These are phyloP conservation scores for Octodonta nipae DNA, from an alignment of 2,888 invertebrate species.

Conservation along the genomic window DNA sequence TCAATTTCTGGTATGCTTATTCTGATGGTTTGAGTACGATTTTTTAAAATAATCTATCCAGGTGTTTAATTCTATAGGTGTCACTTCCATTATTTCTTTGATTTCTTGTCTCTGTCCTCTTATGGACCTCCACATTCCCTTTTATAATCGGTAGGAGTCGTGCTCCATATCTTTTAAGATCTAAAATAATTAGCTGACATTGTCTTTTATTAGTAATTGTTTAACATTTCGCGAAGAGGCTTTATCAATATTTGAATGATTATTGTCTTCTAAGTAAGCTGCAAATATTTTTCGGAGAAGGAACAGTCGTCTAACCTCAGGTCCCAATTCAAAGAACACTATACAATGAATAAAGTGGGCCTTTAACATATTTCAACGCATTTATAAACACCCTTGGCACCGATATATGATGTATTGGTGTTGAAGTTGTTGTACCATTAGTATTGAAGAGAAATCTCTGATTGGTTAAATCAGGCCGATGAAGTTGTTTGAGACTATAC, in stretches of 20 bases:
- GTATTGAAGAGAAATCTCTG: constrained; percentile 85
- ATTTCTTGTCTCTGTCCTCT: no score
- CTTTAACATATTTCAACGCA: constrained; percentile 65
- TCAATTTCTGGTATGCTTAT: no score
- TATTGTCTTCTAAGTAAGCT: constrained; percentile 47
- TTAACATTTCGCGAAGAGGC: constrained; percentile 86
- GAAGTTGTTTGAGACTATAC: constrained; percentile 89
- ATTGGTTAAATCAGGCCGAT: constrained; percentile 98
- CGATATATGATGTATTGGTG: constrained; percentile 84
- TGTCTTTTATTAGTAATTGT: constrained; percentile 73
- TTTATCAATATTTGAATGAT: constrained; percentile 70
- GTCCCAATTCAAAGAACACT: constrained; percentile 85
- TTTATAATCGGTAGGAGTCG: no score
- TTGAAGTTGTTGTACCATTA: constrained; percentile 92
- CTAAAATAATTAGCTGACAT: no score
- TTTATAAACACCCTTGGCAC: constrained; percentile 69
- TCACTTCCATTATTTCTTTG: no score
- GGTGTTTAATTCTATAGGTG: no score
- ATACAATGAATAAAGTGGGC: constrained; percentile 82
- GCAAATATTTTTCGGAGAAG: constrained; percentile 79
- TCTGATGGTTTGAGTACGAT: no score
- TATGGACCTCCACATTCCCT: no score
- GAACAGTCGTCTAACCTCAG: constrained; percentile 76
- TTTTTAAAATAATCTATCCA: no score
- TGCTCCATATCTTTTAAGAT: no score